Conservation (phyloP, 2,888 invertebrate species). For the Drosophila meridionalis region DNA sequence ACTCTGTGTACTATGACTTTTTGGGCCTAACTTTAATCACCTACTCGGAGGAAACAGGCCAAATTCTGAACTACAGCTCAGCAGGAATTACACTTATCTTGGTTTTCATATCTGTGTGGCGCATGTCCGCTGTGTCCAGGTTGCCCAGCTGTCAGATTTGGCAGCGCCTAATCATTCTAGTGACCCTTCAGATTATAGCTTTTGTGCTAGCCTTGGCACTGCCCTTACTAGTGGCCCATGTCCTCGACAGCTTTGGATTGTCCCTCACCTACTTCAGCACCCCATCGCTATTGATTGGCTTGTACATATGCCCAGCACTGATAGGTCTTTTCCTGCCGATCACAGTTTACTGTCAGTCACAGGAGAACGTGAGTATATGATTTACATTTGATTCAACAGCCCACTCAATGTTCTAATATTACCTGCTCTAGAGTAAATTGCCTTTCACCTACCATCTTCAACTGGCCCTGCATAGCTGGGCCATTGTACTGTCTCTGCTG, state of each 20-base stretch:
- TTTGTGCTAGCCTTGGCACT: slow-evolving; percentile 78
- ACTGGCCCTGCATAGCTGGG: slow-evolving; percentile 81
- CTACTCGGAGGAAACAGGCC: slow-evolving; percentile 86
- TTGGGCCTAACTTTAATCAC: slow-evolving; percentile 88
- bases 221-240: slow-evolving; percentile 79
- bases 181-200: slow-evolving; percentile 74
- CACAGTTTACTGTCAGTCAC: slow-evolving; percentile 69
- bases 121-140: slow-evolving; percentile 69
- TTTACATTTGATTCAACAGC: neutral
- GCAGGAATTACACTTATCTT: slow-evolving; percentile 81
- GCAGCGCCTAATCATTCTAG: slow-evolving; percentile 62
- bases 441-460: slow-evolving; percentile 74
- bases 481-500: slow-evolving; percentile 71
- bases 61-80: slow-evolving; percentile 82
- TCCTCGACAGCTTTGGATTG: slow-evolving; percentile 83
- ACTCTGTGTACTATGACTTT: slow-evolving; percentile 90
- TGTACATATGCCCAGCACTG: slow-evolving; percentile 81
- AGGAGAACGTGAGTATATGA: slow-evolving; percentile 68
- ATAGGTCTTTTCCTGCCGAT: slow-evolving; percentile 77
- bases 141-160: slow-evolving; percentile 46
- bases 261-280: slow-evolving; percentile 87
- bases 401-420: neutral
- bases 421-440: slow-evolving; percentile 68
- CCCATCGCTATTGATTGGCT: slow-evolving; percentile 86
- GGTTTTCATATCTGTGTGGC: slow-evolving; percentile 71